Evolutionary conservation across 2,797 vertebrate species (phyloP).

Genomic region (Cynopterus sphinx): DNA sequence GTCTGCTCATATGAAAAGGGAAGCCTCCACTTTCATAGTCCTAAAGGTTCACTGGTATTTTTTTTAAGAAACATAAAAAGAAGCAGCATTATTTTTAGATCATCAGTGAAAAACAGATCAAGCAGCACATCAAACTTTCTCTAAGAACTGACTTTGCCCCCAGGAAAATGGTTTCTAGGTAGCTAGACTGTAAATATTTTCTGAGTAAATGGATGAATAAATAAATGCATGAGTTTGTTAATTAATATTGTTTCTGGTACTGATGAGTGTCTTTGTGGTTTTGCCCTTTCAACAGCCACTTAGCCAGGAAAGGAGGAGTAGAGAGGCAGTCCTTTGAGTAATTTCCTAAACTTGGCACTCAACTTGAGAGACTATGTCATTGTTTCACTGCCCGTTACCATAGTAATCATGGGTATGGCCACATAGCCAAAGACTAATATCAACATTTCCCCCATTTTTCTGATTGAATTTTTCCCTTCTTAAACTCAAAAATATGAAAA

Average conservation of each 20-base stretch:
- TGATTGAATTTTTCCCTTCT: not conserved
- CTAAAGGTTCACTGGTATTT: not conserved
- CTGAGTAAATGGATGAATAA: slow-evolving; percentile 58
- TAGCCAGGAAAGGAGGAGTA: not conserved
- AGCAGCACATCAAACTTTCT: not conserved
- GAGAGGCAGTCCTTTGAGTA: not conserved
- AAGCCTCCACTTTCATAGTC: not conserved
- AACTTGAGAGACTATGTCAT: not conserved
- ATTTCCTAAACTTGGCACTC: not conserved
- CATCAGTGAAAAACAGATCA: not conserved
- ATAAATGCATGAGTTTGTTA: slow-evolving; percentile 33
- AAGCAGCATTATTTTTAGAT: not conserved
- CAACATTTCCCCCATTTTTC: slow-evolving; percentile 19
- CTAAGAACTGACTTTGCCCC: slow-evolving; percentile 21
- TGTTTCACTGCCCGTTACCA: slow-evolving; percentile 52
- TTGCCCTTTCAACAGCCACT: slow-evolving; percentile 63
- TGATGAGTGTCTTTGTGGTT: slow-evolving; percentile 52
- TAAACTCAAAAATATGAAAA: slow-evolving; percentile 25
- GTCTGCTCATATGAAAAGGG: not conserved
- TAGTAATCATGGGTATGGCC: not conserved
- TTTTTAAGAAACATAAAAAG: not conserved
- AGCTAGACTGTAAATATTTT: slow-evolving; percentile 59
- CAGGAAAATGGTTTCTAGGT: slow-evolving; percentile 29
- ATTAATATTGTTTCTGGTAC: slow-evolving; percentile 38
- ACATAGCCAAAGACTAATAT: not conserved